These are phyloP conservation scores for Chanos chanos DNA, from an alignment of 2,797 vertebrate species.

Conservation along the genomic window DNA sequence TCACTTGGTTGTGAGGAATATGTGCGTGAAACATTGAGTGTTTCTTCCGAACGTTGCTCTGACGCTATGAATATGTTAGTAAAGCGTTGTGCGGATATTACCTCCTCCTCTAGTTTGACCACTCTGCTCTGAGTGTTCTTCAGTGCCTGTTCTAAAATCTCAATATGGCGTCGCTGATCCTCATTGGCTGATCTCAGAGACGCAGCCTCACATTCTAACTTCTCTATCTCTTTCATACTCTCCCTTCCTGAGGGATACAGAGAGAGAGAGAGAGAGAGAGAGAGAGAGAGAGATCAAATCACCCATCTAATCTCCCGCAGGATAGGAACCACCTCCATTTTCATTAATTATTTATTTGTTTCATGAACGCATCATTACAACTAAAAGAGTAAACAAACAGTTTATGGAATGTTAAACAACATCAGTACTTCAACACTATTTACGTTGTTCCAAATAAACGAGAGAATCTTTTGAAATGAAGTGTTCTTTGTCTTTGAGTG, in stretches of 20 bases:
- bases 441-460: too few species aligned
- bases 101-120: conserved; percentile 84
- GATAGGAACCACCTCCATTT: not conserved
- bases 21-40: too few species aligned
- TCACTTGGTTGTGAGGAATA: too few species aligned
- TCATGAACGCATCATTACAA: too few species aligned
- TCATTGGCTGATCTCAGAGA: conserved; percentile 73
- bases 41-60: too few species aligned
- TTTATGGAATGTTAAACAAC: too few species aligned
- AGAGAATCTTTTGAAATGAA: too few species aligned
- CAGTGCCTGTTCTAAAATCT: conserved; percentile 82
- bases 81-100: conserved; percentile 43
- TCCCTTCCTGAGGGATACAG: conserved; percentile 68
- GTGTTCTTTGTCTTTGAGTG: too few species aligned
- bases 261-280: conserved; percentile 7
- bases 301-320: not conserved
- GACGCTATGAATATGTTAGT: not conserved
- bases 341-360: too few species aligned
- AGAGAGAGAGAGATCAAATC: not conserved
- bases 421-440: too few species aligned
- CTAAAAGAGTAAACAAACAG: too few species aligned
- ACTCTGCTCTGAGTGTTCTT: conserved; percentile 80
- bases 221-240: conserved; percentile 78
- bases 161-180: conserved; percentile 79
- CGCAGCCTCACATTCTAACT: conserved; percentile 75